Evolutionary conservation across 1,140 invertebrate genomes (phyloP), one percentile per base, ranked within the genome.

Genomic region (Diabrotica undecimpunctata): DNA sequence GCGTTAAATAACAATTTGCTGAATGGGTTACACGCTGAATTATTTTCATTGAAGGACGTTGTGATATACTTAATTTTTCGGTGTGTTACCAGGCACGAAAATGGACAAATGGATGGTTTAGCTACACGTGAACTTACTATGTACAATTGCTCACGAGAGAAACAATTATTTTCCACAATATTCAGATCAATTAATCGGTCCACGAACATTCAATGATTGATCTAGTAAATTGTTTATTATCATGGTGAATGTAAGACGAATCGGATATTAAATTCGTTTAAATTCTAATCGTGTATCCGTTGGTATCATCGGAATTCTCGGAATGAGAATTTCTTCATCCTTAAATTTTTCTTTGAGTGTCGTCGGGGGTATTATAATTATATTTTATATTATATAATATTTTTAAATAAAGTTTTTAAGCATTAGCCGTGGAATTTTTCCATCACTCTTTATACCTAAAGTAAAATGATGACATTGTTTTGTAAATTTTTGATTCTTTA

Each of bases 231-330:
- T 46, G 1, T 46, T 46, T 8, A 46, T 10, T 46, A 46, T 46
- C 39, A 2, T 0, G 39, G 39, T 0, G 39, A 46, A 46, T 46
- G 39, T 10, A 54, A 66, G 55, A 54, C 61, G 65, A 9, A 66
- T 59, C 41, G 65, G 59, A 66, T 64, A 66, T 63, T 66, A 70
- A 61, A 77, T 37, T 54, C 81, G 52, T 71, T 78, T 77, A 61
- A 84, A 75, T 46, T 72, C 50, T 54, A 78, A 76, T 54, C 77
- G 75, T 56, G 73, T 39, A 67, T 78, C 72, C 10, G 70, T 73
- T 66, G 67, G 72, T 63, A 74, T 78, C 62, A 79, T 66, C 9
- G 72, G 68, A 56, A 80, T 79, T 7, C 74, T 35, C 52, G 52
- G 52, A 54, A 54, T 54, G 52, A 54, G 52, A 54, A 54, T 12